Base-by-base conservation (phyloP, 2,888 invertebrate species). In the Trypoxylon attenuatum region DNA sequence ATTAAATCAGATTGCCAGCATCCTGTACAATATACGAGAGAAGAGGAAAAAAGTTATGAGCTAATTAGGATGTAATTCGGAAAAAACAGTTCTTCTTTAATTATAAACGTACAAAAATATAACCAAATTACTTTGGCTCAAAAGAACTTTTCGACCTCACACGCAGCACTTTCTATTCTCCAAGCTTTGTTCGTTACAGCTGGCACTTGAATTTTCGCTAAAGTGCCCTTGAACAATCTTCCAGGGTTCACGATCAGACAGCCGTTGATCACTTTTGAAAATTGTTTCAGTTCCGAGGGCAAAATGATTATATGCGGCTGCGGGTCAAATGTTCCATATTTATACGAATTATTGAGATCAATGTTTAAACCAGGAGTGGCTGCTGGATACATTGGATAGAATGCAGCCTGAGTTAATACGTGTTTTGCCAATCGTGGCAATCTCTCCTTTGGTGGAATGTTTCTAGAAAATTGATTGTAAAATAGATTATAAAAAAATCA, bases 241-340 rank as follows among this genome's bases (percentile, higher is more conserved):
- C 96, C 96, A 0, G 97, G 96, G 88, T 98, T 98, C 16, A 97
- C 88, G 8, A 94, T 93, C 23, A 96, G 88, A 77, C 94, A 94
- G 1, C 92, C 94, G 76, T 92, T 91, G 16, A 96, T 90, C 74
- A 93, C 91, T 94, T 96, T 89, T 10, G 90, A 89, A 77, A 96
- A 97, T 86, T 93, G 91, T 83, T 93, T 90, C 77, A 97, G 91
- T 85, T 94, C 94, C 2, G 97, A 96, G 0, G 97, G 97, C 73
- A 96, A 86, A 60, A 97, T 87, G 13, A 98, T 88, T 46, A 97
- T 80, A 84, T 98, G 96, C 3, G 97, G 98, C 53, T 92, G 91
- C 58, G 89, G 87, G 6, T 92, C 88, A 70, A 98, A 89, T 60
- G 91, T 90, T n/a, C 92, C 93, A 87, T 92, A 91, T 78, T 91